Percentiles rank a stretch among this genome's conserved stretches.
These are phyloP conservation scores for Acromyrmex charruanus DNA, from an alignment of 1,140 invertebrate genomes.

Conservation along the genomic window DNA sequence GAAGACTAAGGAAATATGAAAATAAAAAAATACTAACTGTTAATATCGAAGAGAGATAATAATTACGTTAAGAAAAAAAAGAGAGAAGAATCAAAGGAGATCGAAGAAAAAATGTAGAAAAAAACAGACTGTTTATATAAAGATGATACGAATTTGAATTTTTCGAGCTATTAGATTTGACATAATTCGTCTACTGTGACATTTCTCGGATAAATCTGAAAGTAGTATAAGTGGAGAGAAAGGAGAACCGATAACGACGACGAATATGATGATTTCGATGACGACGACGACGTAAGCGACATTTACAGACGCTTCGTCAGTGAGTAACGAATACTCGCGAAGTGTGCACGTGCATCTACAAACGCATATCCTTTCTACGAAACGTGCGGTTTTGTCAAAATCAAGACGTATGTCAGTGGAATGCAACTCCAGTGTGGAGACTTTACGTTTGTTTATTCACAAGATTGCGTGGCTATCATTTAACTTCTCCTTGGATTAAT, in stretches of 20 bases:
- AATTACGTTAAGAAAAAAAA: neutral
- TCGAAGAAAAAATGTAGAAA: neutral
- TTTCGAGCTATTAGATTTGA: conserved; percentile 10
- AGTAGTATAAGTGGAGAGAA: conserved; percentile 15
- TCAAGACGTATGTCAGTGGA: neutral
- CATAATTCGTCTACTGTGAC: neutral
- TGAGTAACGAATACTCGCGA: conserved; percentile 67
- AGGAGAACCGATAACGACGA: conserved; percentile 31
- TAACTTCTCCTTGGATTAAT: neutral
- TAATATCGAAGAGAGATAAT: neutral
- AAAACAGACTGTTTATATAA: neutral
- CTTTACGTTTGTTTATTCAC: neutral
- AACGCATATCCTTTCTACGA: neutral
- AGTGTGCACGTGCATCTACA: conserved; percentile 67
- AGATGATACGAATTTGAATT: neutral
- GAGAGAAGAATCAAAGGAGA: neutral
- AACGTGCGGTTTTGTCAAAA: neutral
- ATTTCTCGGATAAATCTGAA: neutral
- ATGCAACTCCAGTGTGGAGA: neutral
- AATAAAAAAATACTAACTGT: neutral
- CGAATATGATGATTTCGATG: conserved; percentile 42
- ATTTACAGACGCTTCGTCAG: conserved; percentile 65
- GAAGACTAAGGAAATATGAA: neutral
- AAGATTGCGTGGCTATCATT: neutral
- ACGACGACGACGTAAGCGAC: conserved; percentile 54